Conservation (phyloP, 2,113 vertebrate genomes). For the Puntigrus tetrazona region DNA sequence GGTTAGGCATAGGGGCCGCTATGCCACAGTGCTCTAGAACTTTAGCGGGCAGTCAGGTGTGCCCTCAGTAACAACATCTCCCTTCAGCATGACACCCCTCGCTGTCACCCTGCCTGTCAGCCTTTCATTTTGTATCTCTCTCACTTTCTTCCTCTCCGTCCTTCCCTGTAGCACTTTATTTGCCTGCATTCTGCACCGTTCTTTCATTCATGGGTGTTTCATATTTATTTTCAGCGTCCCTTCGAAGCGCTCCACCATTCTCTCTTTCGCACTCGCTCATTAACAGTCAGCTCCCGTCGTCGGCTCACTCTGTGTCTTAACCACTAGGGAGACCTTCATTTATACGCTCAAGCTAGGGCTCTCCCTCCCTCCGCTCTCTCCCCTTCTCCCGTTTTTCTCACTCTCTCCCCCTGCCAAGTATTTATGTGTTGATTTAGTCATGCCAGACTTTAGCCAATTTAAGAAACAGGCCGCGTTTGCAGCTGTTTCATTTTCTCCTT, state of each 20-base stretch:
- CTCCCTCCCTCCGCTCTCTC: conserved; percentile 48
- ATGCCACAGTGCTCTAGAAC: conserved; percentile 21
- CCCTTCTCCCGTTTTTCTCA: conserved; percentile 58
- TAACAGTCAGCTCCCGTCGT: conserved; percentile 54
- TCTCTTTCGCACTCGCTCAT: conserved; percentile 49
- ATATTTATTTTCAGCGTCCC: conserved; percentile 45
- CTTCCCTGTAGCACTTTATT: conserved; percentile 12
- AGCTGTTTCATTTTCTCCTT: conserved; percentile 49
- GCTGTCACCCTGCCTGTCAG: background rate
- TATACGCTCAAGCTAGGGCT: conserved; percentile 63
- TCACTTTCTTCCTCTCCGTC: conserved; percentile 29
- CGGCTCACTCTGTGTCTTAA: conserved; percentile 47
- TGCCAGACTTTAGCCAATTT: conserved; percentile 76
- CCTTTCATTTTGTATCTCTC: conserved; percentile 15
- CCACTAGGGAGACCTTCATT: conserved; percentile 66
- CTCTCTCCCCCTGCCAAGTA: conserved; percentile 68
- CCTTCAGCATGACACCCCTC: conserved; percentile 22
- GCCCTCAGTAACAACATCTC: conserved; percentile 35
- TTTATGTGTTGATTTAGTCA: conserved; percentile 77
- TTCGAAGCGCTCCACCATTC: conserved; percentile 26
- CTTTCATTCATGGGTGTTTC: conserved; percentile 44
- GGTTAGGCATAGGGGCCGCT: conserved; percentile 7
- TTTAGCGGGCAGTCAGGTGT: conserved; percentile 47
- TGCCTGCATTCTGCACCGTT: conserved; percentile 5
- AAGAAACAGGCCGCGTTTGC: conserved; percentile 71